Conservation (phyloP, 1,140 invertebrate genomes). For the Xylocopa sonorina region DNA sequence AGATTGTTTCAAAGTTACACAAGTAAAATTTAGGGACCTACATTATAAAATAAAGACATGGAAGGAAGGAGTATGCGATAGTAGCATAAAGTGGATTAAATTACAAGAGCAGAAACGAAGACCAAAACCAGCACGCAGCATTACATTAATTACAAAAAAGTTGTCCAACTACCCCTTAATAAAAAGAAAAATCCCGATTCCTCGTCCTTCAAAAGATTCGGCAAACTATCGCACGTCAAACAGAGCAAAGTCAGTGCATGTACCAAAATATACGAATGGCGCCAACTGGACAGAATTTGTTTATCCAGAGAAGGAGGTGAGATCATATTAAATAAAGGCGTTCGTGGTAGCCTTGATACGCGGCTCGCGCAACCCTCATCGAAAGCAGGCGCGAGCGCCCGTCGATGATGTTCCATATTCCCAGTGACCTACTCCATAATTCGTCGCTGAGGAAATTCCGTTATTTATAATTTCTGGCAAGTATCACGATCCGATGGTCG, state of each 20-base stretch:
- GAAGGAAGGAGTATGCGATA: no score
- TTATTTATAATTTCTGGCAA: slow-evolving; percentile 82
- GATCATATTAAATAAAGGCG: not conserved
- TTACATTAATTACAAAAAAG: no score
- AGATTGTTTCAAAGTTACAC: no score
- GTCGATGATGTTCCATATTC: slow-evolving; percentile 71
- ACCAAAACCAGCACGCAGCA: no score
- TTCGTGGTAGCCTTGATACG: not conserved
- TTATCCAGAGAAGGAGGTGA: not conserved
- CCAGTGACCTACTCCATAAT: slow-evolving; percentile 70
- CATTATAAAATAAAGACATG: no score
- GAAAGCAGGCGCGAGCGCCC: not conserved
- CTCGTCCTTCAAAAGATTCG: no score
- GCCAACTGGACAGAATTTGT: not conserved
- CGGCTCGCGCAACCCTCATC: not conserved
- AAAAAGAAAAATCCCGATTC: no score
- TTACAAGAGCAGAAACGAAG: no score
- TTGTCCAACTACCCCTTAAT: no score
- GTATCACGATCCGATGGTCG: slow-evolving; percentile 61
- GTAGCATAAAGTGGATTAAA: no score
- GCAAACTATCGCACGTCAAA: no score
- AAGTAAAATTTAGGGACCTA: no score
- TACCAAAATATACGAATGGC: not conserved
- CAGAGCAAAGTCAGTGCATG: not conserved
- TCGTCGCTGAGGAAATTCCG: slow-evolving; percentile 73